phyloP scores from a whole-genome alignment of 2,888 invertebrate genomes.

The Hirtodrosophila trivittata region DNA sequence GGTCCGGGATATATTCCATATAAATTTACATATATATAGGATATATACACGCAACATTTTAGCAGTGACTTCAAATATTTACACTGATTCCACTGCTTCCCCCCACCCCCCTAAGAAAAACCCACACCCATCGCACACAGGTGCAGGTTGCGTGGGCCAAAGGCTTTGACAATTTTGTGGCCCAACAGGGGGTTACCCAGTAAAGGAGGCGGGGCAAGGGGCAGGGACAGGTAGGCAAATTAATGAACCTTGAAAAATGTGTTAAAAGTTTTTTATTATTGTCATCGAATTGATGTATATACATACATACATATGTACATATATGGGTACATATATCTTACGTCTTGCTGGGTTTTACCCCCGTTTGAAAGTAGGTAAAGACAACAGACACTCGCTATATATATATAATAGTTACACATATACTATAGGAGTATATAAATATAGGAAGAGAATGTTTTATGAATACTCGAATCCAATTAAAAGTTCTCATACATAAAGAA shows the following conservation, averaged over 20 bases:
- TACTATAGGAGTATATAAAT: no score
- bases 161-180: constrained; percentile 44
- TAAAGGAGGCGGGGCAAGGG: neutral
- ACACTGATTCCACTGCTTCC: constrained; percentile 61
- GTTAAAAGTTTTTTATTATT: constrained; percentile 75
- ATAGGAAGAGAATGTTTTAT: constrained; percentile 3
- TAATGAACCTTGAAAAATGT: constrained; percentile 80
- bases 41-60: constrained; percentile 79
- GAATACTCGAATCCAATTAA: constrained; percentile 41
- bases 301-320: neutral
- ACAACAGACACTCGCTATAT: neutral
- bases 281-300: constrained; percentile 50
- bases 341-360: constrained; percentile 5
- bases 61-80: constrained; percentile 73
- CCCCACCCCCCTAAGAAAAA: neutral
- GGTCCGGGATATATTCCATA: constrained; percentile 47
- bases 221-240: constrained; percentile 41
- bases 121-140: constrained; percentile 27
- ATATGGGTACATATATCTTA: neutral
- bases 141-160: constrained; percentile 31
- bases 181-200: constrained; percentile 1
- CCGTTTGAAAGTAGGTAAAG: constrained; percentile 2
- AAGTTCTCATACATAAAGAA: constrained; percentile 36
- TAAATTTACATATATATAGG: constrained; percentile 77
- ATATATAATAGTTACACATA: no score